phyloP scores from a whole-genome alignment of 2,888 invertebrate species.

The Lasioglossum leucozonium region DNA sequence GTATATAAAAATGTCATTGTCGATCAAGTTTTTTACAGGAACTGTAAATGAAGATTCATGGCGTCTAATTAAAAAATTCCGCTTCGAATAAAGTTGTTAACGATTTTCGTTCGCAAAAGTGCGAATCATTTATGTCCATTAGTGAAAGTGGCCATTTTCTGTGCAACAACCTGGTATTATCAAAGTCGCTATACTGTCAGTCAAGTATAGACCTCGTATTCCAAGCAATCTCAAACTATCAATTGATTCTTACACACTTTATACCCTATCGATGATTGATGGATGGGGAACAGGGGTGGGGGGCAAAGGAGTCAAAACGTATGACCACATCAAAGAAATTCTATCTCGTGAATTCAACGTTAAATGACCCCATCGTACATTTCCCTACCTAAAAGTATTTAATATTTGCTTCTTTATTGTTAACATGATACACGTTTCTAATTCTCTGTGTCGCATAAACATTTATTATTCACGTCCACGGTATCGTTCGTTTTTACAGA shows the following conservation, averaged over 20 bases:
- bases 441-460: constrained; percentile 58
- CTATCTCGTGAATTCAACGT: constrained; percentile 43
- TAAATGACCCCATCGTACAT: constrained; percentile 49
- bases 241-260: not conserved
- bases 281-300: not conserved
- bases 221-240: not conserved
- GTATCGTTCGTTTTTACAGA: constrained; percentile 44
- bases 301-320: not conserved
- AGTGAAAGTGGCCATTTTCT: not conserved
- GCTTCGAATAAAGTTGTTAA: not conserved
- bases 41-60: not conserved
- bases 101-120: not conserved
- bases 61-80: not conserved
- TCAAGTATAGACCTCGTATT: not conserved
- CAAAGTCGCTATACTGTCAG: not conserved
- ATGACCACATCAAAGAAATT: not conserved
- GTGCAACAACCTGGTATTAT: constrained; percentile 8
- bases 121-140: not conserved
- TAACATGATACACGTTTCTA: constrained; percentile 54
- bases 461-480: constrained; percentile 55
- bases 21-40: not conserved
- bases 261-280: not conserved
- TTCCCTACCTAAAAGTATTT: constrained; percentile 55
- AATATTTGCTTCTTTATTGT: constrained; percentile 36
- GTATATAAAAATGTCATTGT: not conserved